phyloP scores from a whole-genome alignment of 2,888 invertebrate genomes.

The Ophion slaviceki region DNA sequence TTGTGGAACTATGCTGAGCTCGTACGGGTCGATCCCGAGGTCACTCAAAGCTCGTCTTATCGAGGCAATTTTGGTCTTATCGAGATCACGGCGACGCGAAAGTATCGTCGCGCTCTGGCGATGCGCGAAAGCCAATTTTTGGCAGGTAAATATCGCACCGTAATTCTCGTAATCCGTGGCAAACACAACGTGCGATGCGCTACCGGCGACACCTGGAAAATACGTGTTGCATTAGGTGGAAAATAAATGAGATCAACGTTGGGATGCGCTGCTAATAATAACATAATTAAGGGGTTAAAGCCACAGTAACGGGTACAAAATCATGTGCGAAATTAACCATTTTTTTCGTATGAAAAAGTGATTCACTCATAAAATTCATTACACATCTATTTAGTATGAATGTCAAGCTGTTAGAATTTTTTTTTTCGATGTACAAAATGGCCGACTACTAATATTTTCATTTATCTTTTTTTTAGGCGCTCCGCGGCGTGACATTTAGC shows the following conservation, averaged over 20 bases:
- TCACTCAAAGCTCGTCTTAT: constrained; percentile 87
- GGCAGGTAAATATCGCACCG: constrained; percentile 92
- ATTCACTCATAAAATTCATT: too few species aligned
- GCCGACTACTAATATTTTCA: too few species aligned
- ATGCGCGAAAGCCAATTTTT: constrained; percentile 90
- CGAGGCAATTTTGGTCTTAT: constrained; percentile 89
- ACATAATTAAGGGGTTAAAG: too few species aligned
- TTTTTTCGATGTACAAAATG: too few species aligned
- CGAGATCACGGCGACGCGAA: constrained; percentile 90
- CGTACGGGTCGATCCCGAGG: constrained; percentile 90
- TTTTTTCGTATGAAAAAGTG: too few species aligned
- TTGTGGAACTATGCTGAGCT: constrained; percentile 90
- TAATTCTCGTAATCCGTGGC: constrained; percentile 90
- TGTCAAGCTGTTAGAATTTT: too few species aligned
- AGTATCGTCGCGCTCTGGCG: constrained; percentile 92
- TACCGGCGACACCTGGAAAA: constrained; percentile 88
- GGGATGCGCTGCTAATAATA: neutral
- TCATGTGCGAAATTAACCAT: too few species aligned
- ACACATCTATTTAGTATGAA: too few species aligned
- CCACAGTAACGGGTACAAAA: too few species aligned
- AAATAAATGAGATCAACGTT: neutral
- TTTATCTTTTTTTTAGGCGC: too few species aligned
- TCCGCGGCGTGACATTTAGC: too few species aligned
- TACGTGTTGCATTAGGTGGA: neutral
- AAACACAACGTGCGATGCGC: constrained; percentile 90